Conservation (phyloP, 1,140 invertebrate species). For the Agrilus planipennis region DNA sequence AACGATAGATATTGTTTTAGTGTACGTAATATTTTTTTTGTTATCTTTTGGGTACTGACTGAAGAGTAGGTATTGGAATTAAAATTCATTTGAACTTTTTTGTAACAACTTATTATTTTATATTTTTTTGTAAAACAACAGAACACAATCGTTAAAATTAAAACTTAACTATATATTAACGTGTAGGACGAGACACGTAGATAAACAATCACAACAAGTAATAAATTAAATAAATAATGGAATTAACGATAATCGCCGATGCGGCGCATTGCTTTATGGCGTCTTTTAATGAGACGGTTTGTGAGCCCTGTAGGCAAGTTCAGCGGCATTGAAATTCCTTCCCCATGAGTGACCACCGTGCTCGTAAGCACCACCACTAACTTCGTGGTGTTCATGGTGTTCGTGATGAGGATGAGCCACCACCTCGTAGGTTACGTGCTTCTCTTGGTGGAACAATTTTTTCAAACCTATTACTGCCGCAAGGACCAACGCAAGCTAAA, state of each 20-base stretch:
- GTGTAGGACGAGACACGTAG: too few relatives aligned
- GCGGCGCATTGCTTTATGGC: conserved; percentile 18
- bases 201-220: too few relatives aligned
- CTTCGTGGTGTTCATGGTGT: conserved; percentile 36
- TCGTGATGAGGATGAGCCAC: conserved; percentile 53
- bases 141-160: too few relatives aligned
- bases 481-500: conserved; percentile 56
- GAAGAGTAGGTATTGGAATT: too few relatives aligned
- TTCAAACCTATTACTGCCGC: conserved; percentile 70
- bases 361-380: conserved; percentile 32
- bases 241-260: conserved; percentile 22
- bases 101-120: too few relatives aligned
- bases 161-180: too few relatives aligned
- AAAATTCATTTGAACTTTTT: too few relatives aligned
- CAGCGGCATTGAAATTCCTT: conserved; percentile 37
- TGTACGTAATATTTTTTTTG: too few relatives aligned
- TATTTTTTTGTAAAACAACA: too few relatives aligned
- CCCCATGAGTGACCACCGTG: conserved; percentile 38
- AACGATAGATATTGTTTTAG: too few relatives aligned
- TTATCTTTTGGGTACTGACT: too few relatives aligned
- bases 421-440: conserved; percentile 64
- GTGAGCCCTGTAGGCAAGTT: conserved; percentile 53
- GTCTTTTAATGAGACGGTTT: conserved; percentile 25
- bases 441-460: conserved; percentile 63
- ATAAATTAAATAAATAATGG: conserved; percentile 12